Evolutionary conservation across 2,113 vertebrate genomes (phyloP).

Genomic region (Columba livia): DNA sequence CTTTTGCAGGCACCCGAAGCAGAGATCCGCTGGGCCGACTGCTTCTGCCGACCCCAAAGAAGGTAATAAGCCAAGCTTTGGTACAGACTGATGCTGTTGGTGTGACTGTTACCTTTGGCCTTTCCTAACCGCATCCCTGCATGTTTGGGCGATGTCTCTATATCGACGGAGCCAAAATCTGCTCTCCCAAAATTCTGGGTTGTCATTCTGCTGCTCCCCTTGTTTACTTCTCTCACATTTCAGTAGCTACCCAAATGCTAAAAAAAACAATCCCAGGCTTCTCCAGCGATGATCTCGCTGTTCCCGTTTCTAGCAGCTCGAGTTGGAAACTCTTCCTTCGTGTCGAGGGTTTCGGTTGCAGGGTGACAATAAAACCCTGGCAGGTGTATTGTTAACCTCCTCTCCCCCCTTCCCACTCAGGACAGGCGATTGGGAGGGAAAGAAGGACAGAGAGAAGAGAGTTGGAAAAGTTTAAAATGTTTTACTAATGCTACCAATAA

Average conservation of each 20-base stretch:
- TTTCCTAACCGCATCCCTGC: background rate
- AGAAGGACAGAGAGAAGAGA: no score
- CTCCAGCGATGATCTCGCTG: background rate
- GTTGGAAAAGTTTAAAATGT: no score
- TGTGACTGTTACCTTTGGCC: background rate
- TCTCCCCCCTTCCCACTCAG: no score
- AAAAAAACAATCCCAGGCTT: background rate
- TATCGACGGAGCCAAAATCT: background rate
- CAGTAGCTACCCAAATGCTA: background rate
- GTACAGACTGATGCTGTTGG: background rate
- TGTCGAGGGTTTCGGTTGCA: no score
- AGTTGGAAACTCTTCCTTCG: constrained; percentile 58
- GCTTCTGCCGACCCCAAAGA: constrained; percentile 31
- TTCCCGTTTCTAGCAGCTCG: constrained; percentile 3
- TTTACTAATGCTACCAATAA: no score
- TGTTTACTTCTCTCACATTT: background rate
- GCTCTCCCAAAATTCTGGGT: background rate
- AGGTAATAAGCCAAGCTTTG: constrained; percentile 54
- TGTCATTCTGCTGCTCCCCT: background rate
- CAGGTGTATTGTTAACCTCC: no score
- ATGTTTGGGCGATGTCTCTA: background rate
- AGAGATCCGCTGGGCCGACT: background rate
- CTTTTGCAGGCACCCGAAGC: constrained; percentile 43
- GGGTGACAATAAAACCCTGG: no score
- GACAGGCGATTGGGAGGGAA: no score